Base-by-base conservation (phyloP, 2,888 invertebrate genomes). In the Sarcophaga variegata region DNA sequence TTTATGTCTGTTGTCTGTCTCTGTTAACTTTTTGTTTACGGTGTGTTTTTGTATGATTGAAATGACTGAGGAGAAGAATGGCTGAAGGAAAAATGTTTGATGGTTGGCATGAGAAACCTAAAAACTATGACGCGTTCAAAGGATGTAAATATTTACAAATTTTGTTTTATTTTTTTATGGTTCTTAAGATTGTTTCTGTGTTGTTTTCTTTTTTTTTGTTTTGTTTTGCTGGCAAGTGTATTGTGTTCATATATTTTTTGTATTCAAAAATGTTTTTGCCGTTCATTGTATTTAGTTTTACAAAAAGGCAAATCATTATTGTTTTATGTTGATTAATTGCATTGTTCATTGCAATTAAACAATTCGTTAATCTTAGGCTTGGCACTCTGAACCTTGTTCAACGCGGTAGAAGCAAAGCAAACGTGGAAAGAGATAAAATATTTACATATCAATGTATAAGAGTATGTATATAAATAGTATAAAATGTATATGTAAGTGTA, bases 371-470 rank as follows among this genome's bases (percentile, higher is more conserved):
- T 71, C 67, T 81, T 71, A 37, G 54, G 64, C 75, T 85, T 88
- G 89, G 90, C 90, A 90, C 90, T 87, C 79, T 90, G 91, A 91
- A 91, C 90, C 91, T 91, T 91, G 90, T 89, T 88, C 88, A 76
- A 86, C 88, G 87, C 89, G 89, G 89, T 88, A 87, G 83, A 88
- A 89, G 89, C 90, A 90, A 90, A 90, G 90, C 90, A 88, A 89
- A 88, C 88, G 83, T 88, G 77, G 71, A 83, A 78, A 69, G 27
- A 69, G 27, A 54, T n/a, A 66, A 20, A 66, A 17, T 20, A 27
- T 5, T 37, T 17, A 49, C 0, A 59, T 22, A 62, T 4, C 49
- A 62, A 69, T 45, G 45, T 59, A 54, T 67, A 37, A 27, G 5
- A 76, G 17, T 14, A 5, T 66, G 37, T 4, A 22, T 22, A 45